Evolutionary conservation across 2,113 vertebrate genomes (phyloP), one percentile per base, ranked within the genome.

Genomic region (Myotis yumanensis): DNA sequence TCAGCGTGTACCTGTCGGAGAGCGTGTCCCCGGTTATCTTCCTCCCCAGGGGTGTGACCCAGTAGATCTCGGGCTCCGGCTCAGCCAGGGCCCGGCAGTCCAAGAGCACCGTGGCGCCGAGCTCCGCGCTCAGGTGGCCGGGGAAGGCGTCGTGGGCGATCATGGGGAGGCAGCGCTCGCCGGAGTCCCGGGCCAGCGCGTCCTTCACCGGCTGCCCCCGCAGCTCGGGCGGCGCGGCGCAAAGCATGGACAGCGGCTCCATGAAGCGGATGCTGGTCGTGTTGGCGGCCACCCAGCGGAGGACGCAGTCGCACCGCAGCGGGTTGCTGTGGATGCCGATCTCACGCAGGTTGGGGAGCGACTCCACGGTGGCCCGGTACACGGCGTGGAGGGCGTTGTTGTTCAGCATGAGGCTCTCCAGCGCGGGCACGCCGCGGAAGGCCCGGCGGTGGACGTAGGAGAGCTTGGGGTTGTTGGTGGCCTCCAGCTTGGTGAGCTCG

Each of bases 381-480:
- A 99, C 98, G 0, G 99, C 99, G 32, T 99, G 99, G 91, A 99
- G 96, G 75, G 99, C 99, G 1, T 99, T 99, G 97, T 99, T 99
- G 98, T 99, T 99, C 15, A 99, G 97, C 99, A 99, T 99, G 84
- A 99, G 91, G 98, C 99, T 99, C 97, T 99, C 99, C 94, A 99
- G 98, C 69, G 99, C 99, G 0, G 99, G 99, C 5, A 99, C 99
- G 10, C 99, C 99, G 28, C 98, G 99, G 97, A 99, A 99, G 1
- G 99, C 99, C 96, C 98, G 97, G 7, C 99, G 99, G 72, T 99
- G 99, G 79, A 99, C 99, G 40, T 98, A 99, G 0, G 99, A 99
- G 66, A 99, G 98, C 97, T 99, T 99, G 17, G 99, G 99, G 92
- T 99, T 99, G 97, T 99, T 99, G 89, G 99, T 99, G 89, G 99